Evolutionary conservation across 2,797 vertebrate species (phyloP).

Genomic region (Loris lydekkerianus): DNA sequence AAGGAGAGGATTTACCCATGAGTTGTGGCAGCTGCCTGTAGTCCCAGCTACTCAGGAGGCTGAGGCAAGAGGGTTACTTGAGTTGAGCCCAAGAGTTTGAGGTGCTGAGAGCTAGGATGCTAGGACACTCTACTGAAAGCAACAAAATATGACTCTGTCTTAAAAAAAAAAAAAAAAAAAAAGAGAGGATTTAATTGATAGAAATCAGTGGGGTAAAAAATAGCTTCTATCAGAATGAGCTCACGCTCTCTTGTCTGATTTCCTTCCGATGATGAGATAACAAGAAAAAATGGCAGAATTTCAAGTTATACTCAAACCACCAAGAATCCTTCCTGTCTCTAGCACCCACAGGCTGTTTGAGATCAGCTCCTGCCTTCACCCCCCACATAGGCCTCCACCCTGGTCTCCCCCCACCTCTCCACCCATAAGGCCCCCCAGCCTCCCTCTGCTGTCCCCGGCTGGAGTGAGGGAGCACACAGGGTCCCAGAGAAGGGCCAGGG

Average conservation of each 20-base stretch:
- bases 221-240: slow-evolving; percentile 61
- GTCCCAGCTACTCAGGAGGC: too few relatives aligned
- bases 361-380: background rate
- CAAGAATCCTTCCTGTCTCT: slow-evolving; percentile 63
- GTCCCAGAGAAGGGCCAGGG: background rate
- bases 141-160: too few relatives aligned
- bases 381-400: background rate
- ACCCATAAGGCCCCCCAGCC: background rate
- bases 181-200: slow-evolving; percentile 64
- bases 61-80: too few relatives aligned
- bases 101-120: too few relatives aligned
- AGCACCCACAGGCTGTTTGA: slow-evolving; percentile 21
- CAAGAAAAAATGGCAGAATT: slow-evolving; percentile 72
- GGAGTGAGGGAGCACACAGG: background rate
- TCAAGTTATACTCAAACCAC: slow-evolving; percentile 79
- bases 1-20: background rate
- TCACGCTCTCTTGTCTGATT: slow-evolving; percentile 71
- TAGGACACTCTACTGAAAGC: too few relatives aligned
- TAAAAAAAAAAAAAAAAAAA: too few relatives aligned
- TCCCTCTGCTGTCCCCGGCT: background rate
- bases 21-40: too few relatives aligned
- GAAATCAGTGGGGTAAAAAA: slow-evolving; percentile 56
- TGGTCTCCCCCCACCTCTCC: background rate
- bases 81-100: too few relatives aligned
- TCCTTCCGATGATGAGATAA: slow-evolving; percentile 76